Evolutionary conservation across 2,888 invertebrate genomes (phyloP).

Genomic region (Galerucella pusilla): DNA sequence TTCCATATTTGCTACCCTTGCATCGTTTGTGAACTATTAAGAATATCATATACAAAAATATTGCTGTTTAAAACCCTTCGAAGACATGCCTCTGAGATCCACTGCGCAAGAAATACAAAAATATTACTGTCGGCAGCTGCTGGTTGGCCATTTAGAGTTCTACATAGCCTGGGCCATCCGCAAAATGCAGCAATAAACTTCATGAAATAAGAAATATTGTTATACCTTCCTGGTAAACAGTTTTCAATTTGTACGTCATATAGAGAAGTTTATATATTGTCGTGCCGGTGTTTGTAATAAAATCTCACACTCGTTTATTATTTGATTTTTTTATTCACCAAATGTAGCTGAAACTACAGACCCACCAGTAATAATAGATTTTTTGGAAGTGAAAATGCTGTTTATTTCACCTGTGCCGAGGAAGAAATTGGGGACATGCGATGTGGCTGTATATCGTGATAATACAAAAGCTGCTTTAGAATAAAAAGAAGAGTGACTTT

Average conservation of each 20-base stretch:
- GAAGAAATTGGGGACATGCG: too few species aligned
- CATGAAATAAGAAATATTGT: conserved; percentile 35
- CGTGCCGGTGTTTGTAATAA: conserved; percentile 2
- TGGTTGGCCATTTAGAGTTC: conserved; percentile 25
- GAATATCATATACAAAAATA: not conserved
- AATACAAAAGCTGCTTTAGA: too few species aligned
- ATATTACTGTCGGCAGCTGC: conserved; percentile 33
- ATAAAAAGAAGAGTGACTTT: too few species aligned
- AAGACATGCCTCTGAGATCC: conserved; percentile 2
- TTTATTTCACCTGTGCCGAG: too few species aligned
- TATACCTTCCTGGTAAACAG: conserved; percentile 34
- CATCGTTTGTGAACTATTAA: too few species aligned
- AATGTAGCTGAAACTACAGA: not conserved
- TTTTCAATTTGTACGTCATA: conserved; percentile 33
- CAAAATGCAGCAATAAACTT: conserved; percentile 35
- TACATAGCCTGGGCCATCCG: conserved; percentile 25
- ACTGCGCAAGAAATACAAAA: conserved; percentile 15
- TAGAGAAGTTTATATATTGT: conserved; percentile 9
- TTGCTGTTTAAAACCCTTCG: not conserved
- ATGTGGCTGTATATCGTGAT: too few species aligned
- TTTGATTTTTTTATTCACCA: not conserved
- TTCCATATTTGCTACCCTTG: too few species aligned
- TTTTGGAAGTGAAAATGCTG: not conserved
- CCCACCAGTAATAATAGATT: not conserved
- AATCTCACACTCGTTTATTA: not conserved